Evolutionary conservation across 1,140 invertebrate species (phyloP), one percentile per base, ranked within the genome.

Genomic region (Drosophila kanapiae): DNA sequence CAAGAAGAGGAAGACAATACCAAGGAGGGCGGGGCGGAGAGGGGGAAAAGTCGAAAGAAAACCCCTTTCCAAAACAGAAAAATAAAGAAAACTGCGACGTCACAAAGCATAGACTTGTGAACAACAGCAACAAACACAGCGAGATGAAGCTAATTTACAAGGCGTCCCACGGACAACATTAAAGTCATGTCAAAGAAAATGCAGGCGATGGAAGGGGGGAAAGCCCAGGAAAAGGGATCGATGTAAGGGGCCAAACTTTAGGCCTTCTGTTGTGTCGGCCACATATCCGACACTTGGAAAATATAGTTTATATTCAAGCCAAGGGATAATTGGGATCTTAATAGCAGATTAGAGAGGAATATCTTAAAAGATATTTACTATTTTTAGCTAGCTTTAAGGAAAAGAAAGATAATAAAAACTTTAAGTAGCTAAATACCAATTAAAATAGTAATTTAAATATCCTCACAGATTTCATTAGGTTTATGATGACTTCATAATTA

Each of bases 121-220:
- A 60, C 40, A 76, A 48, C 71, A n/a, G n/a, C n/a, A 65, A 76
- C 81, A 54, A 61, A 40, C 27, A 64, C 63, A 71, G 33, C 47
- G 43, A 67, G 61, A 60, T 57, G 49, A 71, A 87, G 82, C 84
- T 88, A 88, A 88, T 88, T 88, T 88, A 88, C 81, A 90, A 88
- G 84, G 85, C 83, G 83, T 75, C 80, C 84, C 85, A 88, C 67
- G 71, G 64, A 75, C 84, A 85, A 85, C 75, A 85, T 85, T 82
- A 79, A 67, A 82, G 78, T 82, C 75, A 70, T 82, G 82, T 75
- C 70, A 37, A 42, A 31, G 43, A 40, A 40, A 49, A 49, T 35
- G 29, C 35, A 6, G 29, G n/a, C 51, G n/a, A 16, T 23, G 40
- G 18, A 7, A n/a, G n/a, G 16, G 1, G 14, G 11, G 33, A 65